phyloP scores from a whole-genome alignment of 2,888 invertebrate species.

The Minunthozetes semirufus region DNA sequence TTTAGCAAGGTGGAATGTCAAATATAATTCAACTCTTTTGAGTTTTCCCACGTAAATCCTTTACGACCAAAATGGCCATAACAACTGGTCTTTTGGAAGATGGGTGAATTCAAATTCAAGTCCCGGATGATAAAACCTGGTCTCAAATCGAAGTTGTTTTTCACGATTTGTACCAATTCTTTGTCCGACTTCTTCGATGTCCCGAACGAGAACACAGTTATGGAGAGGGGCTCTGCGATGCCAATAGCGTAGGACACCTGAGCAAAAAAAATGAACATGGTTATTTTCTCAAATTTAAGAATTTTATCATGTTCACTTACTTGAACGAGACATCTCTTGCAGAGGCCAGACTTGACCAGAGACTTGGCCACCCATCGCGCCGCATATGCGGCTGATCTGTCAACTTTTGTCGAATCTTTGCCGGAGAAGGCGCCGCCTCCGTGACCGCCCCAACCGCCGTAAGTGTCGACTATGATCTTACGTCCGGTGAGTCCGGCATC shows the following conservation, averaged over 20 bases:
- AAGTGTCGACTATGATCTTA: constrained; percentile 57
- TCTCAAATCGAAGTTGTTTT: constrained; percentile 90
- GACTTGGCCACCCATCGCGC: constrained; percentile 57
- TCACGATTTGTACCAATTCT: constrained; percentile 72
- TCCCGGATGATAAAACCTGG: constrained; percentile 90
- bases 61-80: constrained; percentile 56
- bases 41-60: constrained; percentile 54
- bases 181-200: constrained; percentile 82
- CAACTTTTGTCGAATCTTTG: constrained; percentile 51
- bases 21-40: constrained; percentile 46
- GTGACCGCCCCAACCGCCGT: constrained; percentile 57
- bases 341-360: constrained; percentile 53
- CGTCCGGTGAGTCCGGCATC: constrained; percentile 51
- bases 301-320: too few species aligned
- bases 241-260: constrained; percentile 97
- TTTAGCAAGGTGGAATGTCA: too few species aligned
- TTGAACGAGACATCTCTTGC: constrained; percentile 54
- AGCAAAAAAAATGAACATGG: too few species aligned
- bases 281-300: too few species aligned
- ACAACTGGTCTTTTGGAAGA: constrained; percentile 54
- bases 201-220: constrained; percentile 94
- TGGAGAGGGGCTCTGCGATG: constrained; percentile 91
- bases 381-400: constrained; percentile 56
- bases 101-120: constrained; percentile 52
- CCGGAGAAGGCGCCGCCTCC: constrained; percentile 57